Evolutionary conservation across 2,797 vertebrate genomes (phyloP).

Genomic region (Chaenodraco wilsoni): DNA sequence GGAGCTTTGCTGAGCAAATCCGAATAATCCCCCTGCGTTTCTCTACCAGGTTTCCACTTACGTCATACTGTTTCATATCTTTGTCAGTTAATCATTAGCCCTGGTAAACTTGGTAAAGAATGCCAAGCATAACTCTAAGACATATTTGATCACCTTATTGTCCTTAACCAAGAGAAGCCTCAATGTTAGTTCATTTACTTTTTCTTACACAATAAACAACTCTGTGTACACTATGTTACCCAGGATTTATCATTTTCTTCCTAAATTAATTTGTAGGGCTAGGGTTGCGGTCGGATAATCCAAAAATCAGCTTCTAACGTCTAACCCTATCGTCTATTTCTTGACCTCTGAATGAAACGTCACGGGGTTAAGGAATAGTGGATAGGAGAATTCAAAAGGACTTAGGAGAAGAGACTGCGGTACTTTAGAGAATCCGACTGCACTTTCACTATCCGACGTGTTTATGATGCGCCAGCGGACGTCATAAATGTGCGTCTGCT

Average conservation of each 20-base stretch:
- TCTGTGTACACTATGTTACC: background rate
- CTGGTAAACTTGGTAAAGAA: conserved; percentile 43
- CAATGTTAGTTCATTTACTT: conserved; percentile 18
- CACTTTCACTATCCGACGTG: too few relatives aligned
- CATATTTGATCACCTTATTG: conserved; percentile 48
- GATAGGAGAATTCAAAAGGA: too few relatives aligned
- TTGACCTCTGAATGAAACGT: too few relatives aligned
- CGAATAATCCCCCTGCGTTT: conserved; percentile 73
- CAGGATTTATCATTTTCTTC: background rate
- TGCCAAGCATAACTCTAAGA: conserved; percentile 17
- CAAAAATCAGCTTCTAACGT: too few relatives aligned
- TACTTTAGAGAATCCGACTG: too few relatives aligned
- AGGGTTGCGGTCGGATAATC: too few relatives aligned
- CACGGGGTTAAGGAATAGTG: too few relatives aligned
- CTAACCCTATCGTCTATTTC: too few relatives aligned
- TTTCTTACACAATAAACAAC: conserved; percentile 18
- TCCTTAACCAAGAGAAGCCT: conserved; percentile 25
- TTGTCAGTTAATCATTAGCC: conserved; percentile 65
- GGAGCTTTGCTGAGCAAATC: conserved; percentile 80
- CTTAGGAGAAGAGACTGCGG: too few relatives aligned
- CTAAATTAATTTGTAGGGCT: background rate
- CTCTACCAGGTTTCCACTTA: conserved; percentile 65
- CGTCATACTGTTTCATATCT: conserved; percentile 68
- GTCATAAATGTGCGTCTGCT: too few relatives aligned
- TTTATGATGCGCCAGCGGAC: too few relatives aligned